These are phyloP conservation scores for Macroteleia sp. DNA, from an alignment of 2,888 invertebrate species.

Conservation along the genomic window DNA sequence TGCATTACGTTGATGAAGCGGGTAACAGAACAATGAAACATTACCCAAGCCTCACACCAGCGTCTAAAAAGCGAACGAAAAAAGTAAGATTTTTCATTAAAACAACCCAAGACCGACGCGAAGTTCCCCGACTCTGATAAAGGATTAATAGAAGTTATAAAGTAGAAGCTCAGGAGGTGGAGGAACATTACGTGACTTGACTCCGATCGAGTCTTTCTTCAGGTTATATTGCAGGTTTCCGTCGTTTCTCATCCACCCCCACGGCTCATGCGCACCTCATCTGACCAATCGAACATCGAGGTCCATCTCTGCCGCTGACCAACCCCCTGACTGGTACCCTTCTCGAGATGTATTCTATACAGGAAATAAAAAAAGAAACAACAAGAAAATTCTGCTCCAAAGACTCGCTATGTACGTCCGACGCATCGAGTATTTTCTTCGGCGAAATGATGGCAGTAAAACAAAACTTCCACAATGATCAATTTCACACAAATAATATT, in stretches of 20 bases:
- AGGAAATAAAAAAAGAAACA: constrained; percentile 73
- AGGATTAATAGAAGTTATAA: constrained; percentile 85
- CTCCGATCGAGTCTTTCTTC: constrained; percentile 84
- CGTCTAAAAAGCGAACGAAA: constrained; percentile 53
- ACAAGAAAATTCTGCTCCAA: constrained; percentile 64
- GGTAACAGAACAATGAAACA: constrained; percentile 61
- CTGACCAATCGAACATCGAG: constrained; percentile 84
- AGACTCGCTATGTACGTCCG: constrained; percentile 49
- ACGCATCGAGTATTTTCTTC: constrained; percentile 62
- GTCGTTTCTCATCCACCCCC: constrained; percentile 82
- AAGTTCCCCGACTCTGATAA: constrained; percentile 75
- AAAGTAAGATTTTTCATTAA: constrained; percentile 79
- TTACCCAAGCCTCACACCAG: constrained; percentile 56
- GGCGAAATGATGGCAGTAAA: constrained; percentile 47
- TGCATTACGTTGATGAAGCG: constrained; percentile 62
- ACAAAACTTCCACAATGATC: constrained; percentile 20
- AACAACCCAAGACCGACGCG: constrained; percentile 69
- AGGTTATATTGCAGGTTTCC: constrained; percentile 83
- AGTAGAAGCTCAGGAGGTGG: constrained; percentile 83
- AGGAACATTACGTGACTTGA: constrained; percentile 84
- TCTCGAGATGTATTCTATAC: constrained; percentile 76
- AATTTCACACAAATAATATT: constrained; percentile 20
- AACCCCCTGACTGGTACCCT: constrained; percentile 77
- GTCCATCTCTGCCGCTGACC: constrained; percentile 83
- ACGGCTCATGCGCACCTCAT: constrained; percentile 83